Conservation (phyloP, 2,888 invertebrate genomes). For the Minunthozetes semirufus region DNA sequence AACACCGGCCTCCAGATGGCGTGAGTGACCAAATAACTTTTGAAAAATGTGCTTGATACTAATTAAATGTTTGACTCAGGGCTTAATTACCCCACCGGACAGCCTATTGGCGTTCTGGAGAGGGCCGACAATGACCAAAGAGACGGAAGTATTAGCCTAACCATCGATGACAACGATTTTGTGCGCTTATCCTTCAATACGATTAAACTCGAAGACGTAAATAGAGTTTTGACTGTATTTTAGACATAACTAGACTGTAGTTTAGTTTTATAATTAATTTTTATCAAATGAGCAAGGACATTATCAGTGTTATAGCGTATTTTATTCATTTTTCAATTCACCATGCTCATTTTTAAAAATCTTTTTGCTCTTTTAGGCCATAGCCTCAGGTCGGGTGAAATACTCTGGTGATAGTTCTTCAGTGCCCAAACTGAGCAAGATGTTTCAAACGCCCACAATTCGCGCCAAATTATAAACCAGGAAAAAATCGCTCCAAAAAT, state of each 20-base stretch:
- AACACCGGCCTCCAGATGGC: constrained; percentile 11
- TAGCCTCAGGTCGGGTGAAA: constrained; percentile 18
- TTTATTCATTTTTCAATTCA: too few species aligned
- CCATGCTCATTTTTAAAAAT: background rate
- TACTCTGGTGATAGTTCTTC: background rate
- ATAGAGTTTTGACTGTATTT: background rate
- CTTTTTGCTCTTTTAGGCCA: background rate
- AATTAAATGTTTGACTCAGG: background rate
- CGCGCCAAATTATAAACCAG: constrained; percentile 2
- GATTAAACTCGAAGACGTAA: constrained; percentile 27
- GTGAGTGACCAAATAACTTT: background rate
- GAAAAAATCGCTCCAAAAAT: too few species aligned
- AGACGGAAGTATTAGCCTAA: background rate
- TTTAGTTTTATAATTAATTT: too few species aligned
- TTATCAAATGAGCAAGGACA: too few species aligned
- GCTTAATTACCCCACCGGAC: background rate
- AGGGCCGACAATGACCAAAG: background rate
- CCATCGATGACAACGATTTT: constrained; percentile 20
- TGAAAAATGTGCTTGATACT: background rate
- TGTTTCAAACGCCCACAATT: background rate
- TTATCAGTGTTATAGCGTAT: too few species aligned
- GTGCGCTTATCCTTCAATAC: constrained; percentile 10
- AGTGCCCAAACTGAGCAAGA: constrained; percentile 22
- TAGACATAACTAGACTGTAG: too few species aligned
- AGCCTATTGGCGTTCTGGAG: background rate